phyloP scores from a whole-genome alignment of 37 sponge, comb jelly and placozoan species.

The Oscarella lobularis region DNA sequence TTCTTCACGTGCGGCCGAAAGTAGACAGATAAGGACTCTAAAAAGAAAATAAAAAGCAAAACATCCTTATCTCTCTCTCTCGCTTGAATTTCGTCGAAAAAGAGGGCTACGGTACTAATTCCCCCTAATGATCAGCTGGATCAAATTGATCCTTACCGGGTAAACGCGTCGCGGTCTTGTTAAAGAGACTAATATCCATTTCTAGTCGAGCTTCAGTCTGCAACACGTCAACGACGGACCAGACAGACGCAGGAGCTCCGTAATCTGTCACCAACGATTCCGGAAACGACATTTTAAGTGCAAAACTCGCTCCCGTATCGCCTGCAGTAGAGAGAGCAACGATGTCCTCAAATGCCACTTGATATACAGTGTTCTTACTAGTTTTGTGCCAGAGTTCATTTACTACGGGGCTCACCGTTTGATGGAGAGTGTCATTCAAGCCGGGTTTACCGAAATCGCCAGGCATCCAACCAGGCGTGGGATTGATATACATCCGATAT shows the following conservation, averaged over 20 bases:
- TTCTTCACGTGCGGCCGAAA: not conserved
- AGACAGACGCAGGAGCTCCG: slow-evolving; percentile 13
- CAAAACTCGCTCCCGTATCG: too few species aligned
- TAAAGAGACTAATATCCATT: not conserved
- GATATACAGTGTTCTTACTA: too few species aligned
- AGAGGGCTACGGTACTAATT: too few species aligned
- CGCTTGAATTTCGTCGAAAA: too few species aligned
- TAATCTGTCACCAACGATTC: slow-evolving; percentile 4
- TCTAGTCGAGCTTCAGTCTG: not conserved
- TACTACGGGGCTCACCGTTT: not conserved
- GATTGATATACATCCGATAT: too few species aligned
- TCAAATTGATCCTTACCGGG: too few species aligned
- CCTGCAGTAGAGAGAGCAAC: too few species aligned
- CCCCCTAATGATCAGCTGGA: too few species aligned
- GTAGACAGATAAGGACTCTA: not conserved
- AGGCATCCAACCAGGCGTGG: slow-evolving; percentile 7
- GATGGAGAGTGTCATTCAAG: slow-evolving; percentile 13
- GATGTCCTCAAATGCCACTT: too few species aligned
- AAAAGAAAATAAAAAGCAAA: too few species aligned
- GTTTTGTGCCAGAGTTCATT: slow-evolving; percentile 5
- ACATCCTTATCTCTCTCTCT: too few species aligned
- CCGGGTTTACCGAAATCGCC: slow-evolving; percentile 44
- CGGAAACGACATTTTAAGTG: too few species aligned
- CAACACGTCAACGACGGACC: slow-evolving; percentile 6
- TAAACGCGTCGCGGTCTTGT: slow-evolving; percentile 43